Base-by-base conservation (phyloP, 2,888 invertebrate genomes). In the Pelosia muscerda region DNA sequence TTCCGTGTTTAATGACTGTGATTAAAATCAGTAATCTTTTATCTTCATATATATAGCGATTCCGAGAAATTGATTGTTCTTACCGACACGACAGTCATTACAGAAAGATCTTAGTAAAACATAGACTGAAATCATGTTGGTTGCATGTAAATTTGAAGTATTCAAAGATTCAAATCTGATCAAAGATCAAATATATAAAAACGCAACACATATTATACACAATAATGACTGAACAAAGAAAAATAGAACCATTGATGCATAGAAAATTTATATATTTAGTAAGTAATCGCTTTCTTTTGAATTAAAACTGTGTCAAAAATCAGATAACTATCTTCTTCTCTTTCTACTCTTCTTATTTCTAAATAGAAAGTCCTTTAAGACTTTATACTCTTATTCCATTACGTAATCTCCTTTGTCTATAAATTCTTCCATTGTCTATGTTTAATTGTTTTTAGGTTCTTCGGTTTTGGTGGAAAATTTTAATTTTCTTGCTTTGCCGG, bases 11-110 rank as follows among this genome's bases (percentile, higher is more conserved):
- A 31, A 22, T 54, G 54, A 34, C 10, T 13, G 23, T 54, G 63
- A 63, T 54, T 23, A 31, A 11, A 22, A 63, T 63, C 63, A 34
- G 23, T 63, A 8, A 63, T 54, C 63, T 53, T 31, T 63, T 63
- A 63, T 63, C 63, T 54, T 31, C 4, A 54, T 54, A 63, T 63
- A 63, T 54, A 63, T 34, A 54, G 23, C 23, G 23, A 19, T 54
- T 63, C 77, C 78, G 15, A 81, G 38, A 9, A 75, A 69, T 90
- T 90, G 90, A 54, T 34, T 49, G 53, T 31, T 54, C 31, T 59
- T 25, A 38, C 53, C 63, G 63, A 49, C 63, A 63, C 19, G 5
- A 8, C n/a, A 31, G 23, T 19, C 59, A 25, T 25, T 19, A 28
- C 13, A 15, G 23, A 23, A 34, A 34, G 58, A 59, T 59, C 58